Evolutionary conservation across 2,797 vertebrate genomes (phyloP).

Genomic region (Melanotaenia parkinsoni): DNA sequence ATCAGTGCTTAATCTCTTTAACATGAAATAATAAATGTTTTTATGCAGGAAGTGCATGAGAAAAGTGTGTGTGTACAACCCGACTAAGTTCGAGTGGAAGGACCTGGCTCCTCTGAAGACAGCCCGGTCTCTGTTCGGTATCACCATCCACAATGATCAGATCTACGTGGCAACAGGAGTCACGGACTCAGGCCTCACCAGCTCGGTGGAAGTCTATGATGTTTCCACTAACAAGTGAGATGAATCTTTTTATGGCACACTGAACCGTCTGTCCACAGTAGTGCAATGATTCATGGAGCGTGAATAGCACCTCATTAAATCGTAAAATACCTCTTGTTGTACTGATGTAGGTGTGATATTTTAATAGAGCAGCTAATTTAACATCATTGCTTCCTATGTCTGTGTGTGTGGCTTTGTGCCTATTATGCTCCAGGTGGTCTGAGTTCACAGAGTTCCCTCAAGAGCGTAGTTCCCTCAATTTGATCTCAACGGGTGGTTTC

Average conservation of each 20-base stretch:
- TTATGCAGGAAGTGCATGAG: slow-evolving; percentile 89
- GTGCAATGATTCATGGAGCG: slow-evolving; percentile 38
- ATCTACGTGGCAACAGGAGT: slow-evolving; percentile 92
- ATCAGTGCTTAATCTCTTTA: neutral
- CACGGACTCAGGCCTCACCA: slow-evolving; percentile 91
- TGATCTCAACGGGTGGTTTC: slow-evolving; percentile 86
- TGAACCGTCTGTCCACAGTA: slow-evolving; percentile 35
- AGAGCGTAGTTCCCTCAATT: slow-evolving; percentile 92
- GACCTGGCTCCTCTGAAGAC: slow-evolving; percentile 92
- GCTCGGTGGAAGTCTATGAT: slow-evolving; percentile 90
- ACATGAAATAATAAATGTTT: neutral
- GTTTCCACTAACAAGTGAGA: slow-evolving; percentile 88
- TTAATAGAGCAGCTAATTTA: slow-evolving; percentile 28
- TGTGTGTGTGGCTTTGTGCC: slow-evolving; percentile 32
- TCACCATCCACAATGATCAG: slow-evolving; percentile 86
- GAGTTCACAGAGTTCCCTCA: slow-evolving; percentile 92
- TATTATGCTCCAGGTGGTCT: slow-evolving; percentile 87
- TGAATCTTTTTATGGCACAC: slow-evolving; percentile 2
- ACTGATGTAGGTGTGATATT: slow-evolving; percentile 7
- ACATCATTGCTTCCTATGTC: slow-evolving; percentile 3
- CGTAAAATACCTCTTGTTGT: slow-evolving; percentile 35
- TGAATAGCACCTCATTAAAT: slow-evolving; percentile 32
- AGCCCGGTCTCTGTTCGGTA: slow-evolving; percentile 91
- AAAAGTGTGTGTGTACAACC: slow-evolving; percentile 90
- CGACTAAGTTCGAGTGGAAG: slow-evolving; percentile 96